phyloP scores from a whole-genome alignment of 2,113 vertebrate genomes.

The Prochilodus magdalenae region DNA sequence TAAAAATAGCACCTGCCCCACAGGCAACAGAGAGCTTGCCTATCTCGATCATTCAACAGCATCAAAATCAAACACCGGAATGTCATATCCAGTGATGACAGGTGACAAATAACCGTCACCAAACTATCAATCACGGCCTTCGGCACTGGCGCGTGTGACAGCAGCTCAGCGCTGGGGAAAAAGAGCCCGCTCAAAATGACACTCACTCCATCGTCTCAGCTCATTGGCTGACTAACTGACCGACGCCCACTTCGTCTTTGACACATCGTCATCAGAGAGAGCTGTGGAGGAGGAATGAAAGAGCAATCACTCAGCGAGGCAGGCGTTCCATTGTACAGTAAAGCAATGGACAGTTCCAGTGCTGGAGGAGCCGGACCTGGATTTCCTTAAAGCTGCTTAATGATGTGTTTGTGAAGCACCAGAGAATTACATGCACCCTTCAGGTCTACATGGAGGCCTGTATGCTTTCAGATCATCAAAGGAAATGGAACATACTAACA shows the following conservation, averaged over 20 bases:
- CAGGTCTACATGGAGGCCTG: too few relatives aligned
- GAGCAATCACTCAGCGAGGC: neutral
- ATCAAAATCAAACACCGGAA: constrained; percentile 54
- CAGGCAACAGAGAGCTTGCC: constrained; percentile 17
- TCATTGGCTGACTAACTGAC: constrained; percentile 61
- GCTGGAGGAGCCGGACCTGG: neutral
- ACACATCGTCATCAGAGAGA: constrained; percentile 55
- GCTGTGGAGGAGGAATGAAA: neutral
- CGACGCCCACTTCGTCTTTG: constrained; percentile 62
- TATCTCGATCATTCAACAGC: constrained; percentile 42
- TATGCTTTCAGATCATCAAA: too few relatives aligned
- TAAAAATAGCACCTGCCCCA: constrained; percentile 41
- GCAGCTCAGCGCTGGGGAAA: constrained; percentile 42
- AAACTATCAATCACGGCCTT: constrained; percentile 65
- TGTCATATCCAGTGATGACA: constrained; percentile 58
- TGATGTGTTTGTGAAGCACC: neutral
- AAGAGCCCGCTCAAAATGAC: constrained; percentile 11
- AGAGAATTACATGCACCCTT: neutral
- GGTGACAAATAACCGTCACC: constrained; percentile 63
- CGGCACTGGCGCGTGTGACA: constrained; percentile 49
- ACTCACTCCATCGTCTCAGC: constrained; percentile 34
- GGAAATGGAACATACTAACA: too few relatives aligned
- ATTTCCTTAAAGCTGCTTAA: neutral
- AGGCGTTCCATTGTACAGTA: neutral
- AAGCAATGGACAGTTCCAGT: neutral